These are phyloP conservation scores for Rhodeus uyekii DNA, from an alignment of 2,797 vertebrate genomes.

Conservation along the genomic window DNA sequence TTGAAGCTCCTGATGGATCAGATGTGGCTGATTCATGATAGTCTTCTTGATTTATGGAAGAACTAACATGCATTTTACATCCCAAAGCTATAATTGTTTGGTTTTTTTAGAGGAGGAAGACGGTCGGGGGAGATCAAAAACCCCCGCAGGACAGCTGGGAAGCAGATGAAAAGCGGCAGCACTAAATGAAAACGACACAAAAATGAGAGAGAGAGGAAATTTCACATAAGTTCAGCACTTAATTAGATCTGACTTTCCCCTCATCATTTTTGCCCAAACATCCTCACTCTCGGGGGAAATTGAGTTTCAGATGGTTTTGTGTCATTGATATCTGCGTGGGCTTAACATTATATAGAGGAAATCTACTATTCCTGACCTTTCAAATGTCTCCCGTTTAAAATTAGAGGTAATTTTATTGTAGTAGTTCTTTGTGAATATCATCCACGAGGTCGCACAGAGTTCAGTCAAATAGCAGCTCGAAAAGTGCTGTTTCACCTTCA, in stretches of 20 bases:
- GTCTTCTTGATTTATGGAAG: constrained; percentile 5
- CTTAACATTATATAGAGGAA: constrained; percentile 70
- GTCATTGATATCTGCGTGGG: constrained; percentile 75
- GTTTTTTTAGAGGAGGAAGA: background rate
- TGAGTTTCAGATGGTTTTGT: constrained; percentile 65
- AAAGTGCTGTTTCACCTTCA: background rate
- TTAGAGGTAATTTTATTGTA: constrained; percentile 46
- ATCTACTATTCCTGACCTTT: constrained; percentile 67
- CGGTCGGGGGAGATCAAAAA: background rate
- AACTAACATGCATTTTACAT: background rate
- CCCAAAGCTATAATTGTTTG: background rate
- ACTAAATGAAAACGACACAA: constrained; percentile 42
- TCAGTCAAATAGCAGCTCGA: constrained; percentile 39
- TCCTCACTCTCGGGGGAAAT: constrained; percentile 65
- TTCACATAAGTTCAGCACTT: constrained; percentile 59
- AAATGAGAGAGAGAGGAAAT: constrained; percentile 61
- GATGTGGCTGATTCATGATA: background rate
- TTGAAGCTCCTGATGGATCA: background rate
- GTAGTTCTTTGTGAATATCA: constrained; percentile 11
- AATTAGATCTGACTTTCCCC: constrained; percentile 66
- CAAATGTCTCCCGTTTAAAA: constrained; percentile 49
- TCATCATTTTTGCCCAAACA: constrained; percentile 62
- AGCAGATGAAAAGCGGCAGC: constrained; percentile 33
- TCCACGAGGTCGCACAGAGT: constrained; percentile 43
- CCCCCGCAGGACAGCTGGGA: background rate